These are phyloP conservation scores for Drosophila takahashii DNA, from an alignment of 1,140 invertebrate species.

Conservation along the genomic window DNA sequence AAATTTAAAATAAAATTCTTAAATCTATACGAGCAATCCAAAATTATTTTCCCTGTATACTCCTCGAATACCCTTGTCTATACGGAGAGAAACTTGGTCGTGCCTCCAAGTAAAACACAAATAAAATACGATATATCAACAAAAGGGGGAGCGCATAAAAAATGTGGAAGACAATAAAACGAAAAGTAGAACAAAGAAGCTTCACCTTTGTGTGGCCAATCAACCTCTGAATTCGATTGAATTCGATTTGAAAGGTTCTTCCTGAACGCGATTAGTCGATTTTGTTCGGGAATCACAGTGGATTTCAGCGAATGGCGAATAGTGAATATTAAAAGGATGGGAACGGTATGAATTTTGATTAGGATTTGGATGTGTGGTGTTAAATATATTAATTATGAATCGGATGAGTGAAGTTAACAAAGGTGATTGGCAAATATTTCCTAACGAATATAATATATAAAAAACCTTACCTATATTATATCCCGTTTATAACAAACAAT, in stretches of 20 bases:
- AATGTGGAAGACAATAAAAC: constrained; percentile 14
- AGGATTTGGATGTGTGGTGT: neutral
- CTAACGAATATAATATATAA: too few species aligned
- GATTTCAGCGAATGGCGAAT: constrained; percentile 12
- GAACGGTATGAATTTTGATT: constrained; percentile 4
- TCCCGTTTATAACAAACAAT: too few species aligned
- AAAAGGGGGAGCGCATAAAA: constrained; percentile 23
- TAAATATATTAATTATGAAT: neutral
- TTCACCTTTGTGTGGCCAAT: constrained; percentile 47
- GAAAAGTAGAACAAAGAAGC: constrained; percentile 46
- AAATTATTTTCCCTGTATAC: constrained; percentile 6
- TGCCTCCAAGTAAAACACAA: constrained; percentile 10
- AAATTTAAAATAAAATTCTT: neutral
- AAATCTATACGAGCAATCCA: neutral
- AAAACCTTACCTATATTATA: too few species aligned
- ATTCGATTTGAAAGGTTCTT: constrained; percentile 40
- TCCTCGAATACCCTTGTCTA: neutral
- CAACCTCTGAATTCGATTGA: constrained; percentile 41
- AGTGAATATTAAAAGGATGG: neutral
- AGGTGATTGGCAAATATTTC: too few species aligned
- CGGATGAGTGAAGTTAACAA: neutral
- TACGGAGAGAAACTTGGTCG: constrained; percentile 16
- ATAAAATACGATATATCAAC: constrained; percentile 7
- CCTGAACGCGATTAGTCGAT: constrained; percentile 24
- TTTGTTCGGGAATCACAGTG: constrained; percentile 11